Evolutionary conservation across 2,797 vertebrate species (phyloP).

Genomic region (Pseudopleuronectes americanus): DNA sequence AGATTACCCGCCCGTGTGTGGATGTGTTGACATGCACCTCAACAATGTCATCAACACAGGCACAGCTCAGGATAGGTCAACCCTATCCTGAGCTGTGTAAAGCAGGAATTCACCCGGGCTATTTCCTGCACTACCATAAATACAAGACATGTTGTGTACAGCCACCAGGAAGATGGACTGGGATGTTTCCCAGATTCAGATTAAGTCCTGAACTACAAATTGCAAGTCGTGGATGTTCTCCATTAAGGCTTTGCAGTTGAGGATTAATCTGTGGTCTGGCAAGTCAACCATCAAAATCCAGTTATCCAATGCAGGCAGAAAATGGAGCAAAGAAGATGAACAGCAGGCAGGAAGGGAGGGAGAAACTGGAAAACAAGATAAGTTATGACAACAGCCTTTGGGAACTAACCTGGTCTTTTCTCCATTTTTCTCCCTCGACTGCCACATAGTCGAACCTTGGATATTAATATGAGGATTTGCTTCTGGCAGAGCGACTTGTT

Average conservation of each 20-base stretch:
- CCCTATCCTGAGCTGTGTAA: no score
- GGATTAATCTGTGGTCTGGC: slow-evolving; percentile 72
- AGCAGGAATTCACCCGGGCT: slow-evolving; percentile 26
- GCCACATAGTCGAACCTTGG: slow-evolving; percentile 92
- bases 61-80: slow-evolving; percentile 19
- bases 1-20: slow-evolving; percentile 49
- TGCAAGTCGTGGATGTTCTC: slow-evolving; percentile 66
- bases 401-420: slow-evolving; percentile 89
- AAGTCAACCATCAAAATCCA: slow-evolving; percentile 60
- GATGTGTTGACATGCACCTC: slow-evolving; percentile 46
- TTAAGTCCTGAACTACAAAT: slow-evolving; percentile 68
- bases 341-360: background rate
- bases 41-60: slow-evolving; percentile 51
- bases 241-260: slow-evolving; percentile 61
- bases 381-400: slow-evolving; percentile 15
- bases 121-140: slow-evolving; percentile 37
- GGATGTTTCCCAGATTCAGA: slow-evolving; percentile 71
- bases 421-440: slow-evolving; percentile 86
- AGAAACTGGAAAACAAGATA: background rate
- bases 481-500: slow-evolving; percentile 95
- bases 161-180: slow-evolving; percentile 49
- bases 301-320: slow-evolving; percentile 46
- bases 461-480: slow-evolving; percentile 91
- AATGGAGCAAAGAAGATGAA: slow-evolving; percentile 29
- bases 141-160: slow-evolving; percentile 39